Base-by-base conservation (phyloP, 2,888 invertebrate species). In the Antheraea assamensis region DNA sequence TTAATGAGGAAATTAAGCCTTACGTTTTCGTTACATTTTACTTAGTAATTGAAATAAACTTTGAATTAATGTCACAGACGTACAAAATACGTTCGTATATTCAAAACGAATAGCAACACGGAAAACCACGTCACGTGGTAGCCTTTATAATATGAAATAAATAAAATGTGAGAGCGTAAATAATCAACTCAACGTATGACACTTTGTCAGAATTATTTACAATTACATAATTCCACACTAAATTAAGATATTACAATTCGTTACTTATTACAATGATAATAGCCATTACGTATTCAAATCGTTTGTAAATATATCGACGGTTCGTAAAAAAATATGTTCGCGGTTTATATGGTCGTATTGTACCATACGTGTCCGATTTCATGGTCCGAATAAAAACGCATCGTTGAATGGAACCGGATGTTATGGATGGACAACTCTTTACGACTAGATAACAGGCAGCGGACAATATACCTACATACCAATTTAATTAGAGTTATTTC, bases 381-480 rank as follows among this genome's bases (percentile, higher is more conserved):
- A 88, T 83, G 87, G 85, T 86, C 83, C 81, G 83, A 80, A 85
- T 85, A 80, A 78, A 75, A 80, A 78, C 75, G 30, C 64, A 70
- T 64, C 66, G 75, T 78, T 79, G 78, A 82, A 76, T 79, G 70
- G 70, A 79, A 80, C 83, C 88, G 87, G 87, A 87, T 80, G 80
- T 79, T 55, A 76, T 49, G 81, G 80, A 80, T 78, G 78, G 78
- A 78, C 78, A 78, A 78, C 74, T 78, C 72, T 71, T 73, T 42
- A 52, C 55, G 35, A 49, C 31, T 49, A 55, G 35, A 30, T 61
- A 72, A 64, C 61, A 30, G 30, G 27, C 30, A 30, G 30, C 30
- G 27, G 30, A 64, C 61, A 30, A 30, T 30, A 8, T 58, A 13
- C 42, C 42, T 42, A 30, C 61, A 64, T 19, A 30, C 4, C 27